Conservation (phyloP, 2,797 vertebrate genomes). For the Calcarius lapponicus region DNA sequence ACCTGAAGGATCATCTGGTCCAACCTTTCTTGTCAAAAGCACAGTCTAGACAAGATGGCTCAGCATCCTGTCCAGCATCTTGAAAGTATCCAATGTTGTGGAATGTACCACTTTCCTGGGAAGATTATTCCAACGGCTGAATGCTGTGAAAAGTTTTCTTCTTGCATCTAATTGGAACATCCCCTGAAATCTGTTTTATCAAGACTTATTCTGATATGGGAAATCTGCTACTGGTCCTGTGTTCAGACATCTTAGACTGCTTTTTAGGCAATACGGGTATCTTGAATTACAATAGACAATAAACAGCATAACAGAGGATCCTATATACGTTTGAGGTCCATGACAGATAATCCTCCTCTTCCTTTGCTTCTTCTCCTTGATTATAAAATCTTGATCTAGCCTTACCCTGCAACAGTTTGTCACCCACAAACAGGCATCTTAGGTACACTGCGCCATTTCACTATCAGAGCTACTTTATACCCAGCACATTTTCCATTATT, state of each 20-base stretch:
- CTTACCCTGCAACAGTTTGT: background rate
- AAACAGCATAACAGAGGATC: background rate
- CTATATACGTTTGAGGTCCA: background rate
- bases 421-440: no score
- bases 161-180: background rate
- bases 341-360: background rate
- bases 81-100: accelerated
- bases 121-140: background rate
- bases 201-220: background rate
- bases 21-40: background rate
- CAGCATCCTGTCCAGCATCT: background rate
- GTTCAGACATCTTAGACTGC: background rate
- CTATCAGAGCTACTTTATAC: background rate
- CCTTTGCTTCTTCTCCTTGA: background rate
- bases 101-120: background rate
- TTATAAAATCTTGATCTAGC: background rate
- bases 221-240: background rate
- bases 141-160: background rate
- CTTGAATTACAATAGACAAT: background rate
- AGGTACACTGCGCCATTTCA: background rate
- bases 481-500: background rate
- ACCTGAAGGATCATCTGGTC: background rate
- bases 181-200: background rate
- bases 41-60: background rate
- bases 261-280: accelerated